These are phyloP conservation scores for Syrrhaptes paradoxus DNA, from an alignment of 2,113 vertebrate genomes.

Conservation along the genomic window DNA sequence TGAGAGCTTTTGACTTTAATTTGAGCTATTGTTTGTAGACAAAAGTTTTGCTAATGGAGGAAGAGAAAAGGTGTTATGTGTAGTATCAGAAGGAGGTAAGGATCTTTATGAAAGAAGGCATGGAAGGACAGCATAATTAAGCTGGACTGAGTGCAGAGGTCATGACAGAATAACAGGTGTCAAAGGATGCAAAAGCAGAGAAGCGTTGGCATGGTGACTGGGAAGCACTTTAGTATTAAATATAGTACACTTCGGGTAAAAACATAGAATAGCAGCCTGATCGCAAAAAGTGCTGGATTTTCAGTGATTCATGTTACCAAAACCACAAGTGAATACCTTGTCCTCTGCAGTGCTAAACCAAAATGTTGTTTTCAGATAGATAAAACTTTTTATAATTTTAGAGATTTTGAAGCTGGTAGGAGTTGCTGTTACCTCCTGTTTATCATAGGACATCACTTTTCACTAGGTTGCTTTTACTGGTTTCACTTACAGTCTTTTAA, in stretches of 20 bases:
- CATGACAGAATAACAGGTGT: slow-evolving; percentile 36
- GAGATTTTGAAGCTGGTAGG: neutral
- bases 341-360: neutral
- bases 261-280: neutral
- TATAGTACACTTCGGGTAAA: neutral
- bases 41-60: neutral
- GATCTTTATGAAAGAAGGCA: neutral
- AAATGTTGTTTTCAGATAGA: neutral
- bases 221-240: slow-evolving; percentile 30
- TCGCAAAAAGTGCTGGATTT: neutral
- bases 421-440: neutral
- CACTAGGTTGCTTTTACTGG: neutral
- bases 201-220: slow-evolving; percentile 53
- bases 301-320: neutral
- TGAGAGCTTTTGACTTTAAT: neutral
- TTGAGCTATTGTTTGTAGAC: neutral
- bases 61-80: neutral
- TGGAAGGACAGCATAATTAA: slow-evolving; percentile 32
- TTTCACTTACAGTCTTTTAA: neutral
- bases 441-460: neutral
- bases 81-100: neutral
- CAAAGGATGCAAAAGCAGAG: slow-evolving; percentile 38
- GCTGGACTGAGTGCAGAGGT: slow-evolving; percentile 1
- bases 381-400: neutral
- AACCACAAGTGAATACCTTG: neutral